Percentiles rank a stretch among this genome's conserved stretches.
These are phyloP conservation scores for Tetragonula clypearis DNA, from an alignment of 1,140 invertebrate genomes.

Conservation along the genomic window DNA sequence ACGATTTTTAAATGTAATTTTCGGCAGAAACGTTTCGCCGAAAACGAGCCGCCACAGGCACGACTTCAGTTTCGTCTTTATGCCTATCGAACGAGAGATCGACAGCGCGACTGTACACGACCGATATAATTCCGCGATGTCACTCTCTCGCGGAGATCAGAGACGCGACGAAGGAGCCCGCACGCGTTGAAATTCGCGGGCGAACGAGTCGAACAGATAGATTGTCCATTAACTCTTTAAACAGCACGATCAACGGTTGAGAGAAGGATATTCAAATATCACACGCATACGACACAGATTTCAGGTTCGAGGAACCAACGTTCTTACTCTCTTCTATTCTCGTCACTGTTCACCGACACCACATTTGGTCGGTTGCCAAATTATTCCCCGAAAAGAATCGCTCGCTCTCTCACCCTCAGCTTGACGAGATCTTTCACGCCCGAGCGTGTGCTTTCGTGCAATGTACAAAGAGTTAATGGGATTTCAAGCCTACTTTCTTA, in stretches of 20 bases:
- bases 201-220: background rate
- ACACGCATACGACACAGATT: too few relatives aligned
- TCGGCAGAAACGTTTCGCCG: constrained; percentile 40
- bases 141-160: constrained; percentile 6
- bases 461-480: background rate
- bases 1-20: constrained; percentile 31
- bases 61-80: constrained; percentile 24
- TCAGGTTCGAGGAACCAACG: too few relatives aligned
- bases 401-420: too few relatives aligned
- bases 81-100: constrained; percentile 22
- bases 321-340: too few relatives aligned
- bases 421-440: too few relatives aligned
- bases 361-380: too few relatives aligned
- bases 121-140: constrained; percentile 26
- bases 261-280: too few relatives aligned
- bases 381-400: too few relatives aligned
- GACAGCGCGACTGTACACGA: background rate
- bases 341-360: too few relatives aligned
- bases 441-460: too few relatives aligned
- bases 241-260: too few relatives aligned
- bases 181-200: background rate
- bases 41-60: constrained; percentile 40
- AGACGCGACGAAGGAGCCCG: constrained; percentile 20
- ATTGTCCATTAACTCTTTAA: too few relatives aligned
- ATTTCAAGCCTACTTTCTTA: background rate